Evolutionary conservation across 2,888 invertebrate genomes (phyloP), one percentile per base, ranked within the genome.

Genomic region (Smittia aterrima): DNA sequence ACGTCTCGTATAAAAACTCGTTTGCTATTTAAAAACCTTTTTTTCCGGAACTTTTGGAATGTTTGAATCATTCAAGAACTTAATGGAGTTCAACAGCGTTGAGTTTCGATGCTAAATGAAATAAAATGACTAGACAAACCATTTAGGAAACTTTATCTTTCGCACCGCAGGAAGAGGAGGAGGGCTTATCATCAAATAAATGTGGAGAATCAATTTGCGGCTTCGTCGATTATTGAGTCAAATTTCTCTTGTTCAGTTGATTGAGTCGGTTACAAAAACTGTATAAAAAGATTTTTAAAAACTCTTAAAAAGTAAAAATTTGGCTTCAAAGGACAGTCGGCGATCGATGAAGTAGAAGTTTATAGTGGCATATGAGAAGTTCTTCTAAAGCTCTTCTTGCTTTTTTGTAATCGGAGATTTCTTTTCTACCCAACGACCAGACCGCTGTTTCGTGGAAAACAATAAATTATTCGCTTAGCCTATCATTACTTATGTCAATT

Each of bases 41-140:
- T 58, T 18, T 58, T 58, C 9, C 20, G 20, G 18, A 58, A 58
- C 58, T 18, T 47, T 22, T 22, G 58, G 58, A 58, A 58, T 22
- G 58, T 22, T 47, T 47, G 2, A 47, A 3, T 47, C 16, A 11
- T 6, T 47, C 16, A 11, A n/a, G 47, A 47, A 47, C 47, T n/a
- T 47, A 13, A n/a, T 47, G 11, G n/a, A 47, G 16, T 47, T 47
- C 47, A 47, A 47, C 47, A 47, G 47, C 47, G 47, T 47, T 16
- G 16, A 11, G n/a, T 47, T 47, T 47, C 11, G 32, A 32, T 32
- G 32, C 32, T 32, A 32, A 32, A 32, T 32, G 32, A 47, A 47
- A 11, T 58, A 22, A 58, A 58, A 58, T 58, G 58, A 58, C 58
- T 58, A 58, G 58, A 47, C 11, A 47, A n/a, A 32, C 32, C 32